These are phyloP conservation scores for Sapayoa aenigma DNA, from an alignment of 2,113 vertebrate genomes.

Conservation along the genomic window DNA sequence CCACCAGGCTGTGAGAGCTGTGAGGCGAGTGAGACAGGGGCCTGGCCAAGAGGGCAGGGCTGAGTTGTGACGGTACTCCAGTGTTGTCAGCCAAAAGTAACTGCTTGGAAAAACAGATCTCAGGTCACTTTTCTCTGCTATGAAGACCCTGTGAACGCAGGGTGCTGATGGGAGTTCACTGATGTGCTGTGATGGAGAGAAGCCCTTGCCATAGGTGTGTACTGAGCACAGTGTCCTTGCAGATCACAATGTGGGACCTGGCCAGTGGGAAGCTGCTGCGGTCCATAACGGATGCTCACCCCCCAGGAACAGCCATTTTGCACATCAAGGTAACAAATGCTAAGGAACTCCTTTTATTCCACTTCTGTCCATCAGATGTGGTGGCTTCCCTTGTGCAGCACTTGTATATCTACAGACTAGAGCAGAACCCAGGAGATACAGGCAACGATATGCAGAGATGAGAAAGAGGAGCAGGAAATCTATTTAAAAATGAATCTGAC, in stretches of 20 bases:
- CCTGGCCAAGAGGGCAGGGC: background rate
- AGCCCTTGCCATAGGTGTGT: background rate
- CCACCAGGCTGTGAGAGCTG: background rate
- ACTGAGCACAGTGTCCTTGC: slow-evolving; percentile 50
- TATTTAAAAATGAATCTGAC: background rate
- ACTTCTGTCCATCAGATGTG: background rate
- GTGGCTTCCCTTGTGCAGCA: background rate
- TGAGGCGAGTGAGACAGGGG: background rate
- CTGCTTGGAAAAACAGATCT: background rate
- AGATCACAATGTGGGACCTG: slow-evolving; percentile 99
- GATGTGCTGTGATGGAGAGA: background rate
- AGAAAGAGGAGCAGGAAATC: background rate
- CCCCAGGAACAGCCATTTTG: slow-evolving; percentile 93
- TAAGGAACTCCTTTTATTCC: background rate
- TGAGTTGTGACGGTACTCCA: background rate
- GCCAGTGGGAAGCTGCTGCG: slow-evolving; percentile 94
- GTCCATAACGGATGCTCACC: slow-evolving; percentile 95
- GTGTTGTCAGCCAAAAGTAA: background rate
- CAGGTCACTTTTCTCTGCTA: background rate
- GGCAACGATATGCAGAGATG: background rate
- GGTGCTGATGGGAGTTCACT: background rate
- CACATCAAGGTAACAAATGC: slow-evolving; percentile 87
- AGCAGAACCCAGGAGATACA: background rate
- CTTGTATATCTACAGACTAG: background rate
- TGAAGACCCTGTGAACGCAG: background rate